Evolutionary conservation across 1,140 invertebrate genomes (phyloP), one percentile per base, ranked within the genome.

Genomic region (Drosophila yakuba): DNA sequence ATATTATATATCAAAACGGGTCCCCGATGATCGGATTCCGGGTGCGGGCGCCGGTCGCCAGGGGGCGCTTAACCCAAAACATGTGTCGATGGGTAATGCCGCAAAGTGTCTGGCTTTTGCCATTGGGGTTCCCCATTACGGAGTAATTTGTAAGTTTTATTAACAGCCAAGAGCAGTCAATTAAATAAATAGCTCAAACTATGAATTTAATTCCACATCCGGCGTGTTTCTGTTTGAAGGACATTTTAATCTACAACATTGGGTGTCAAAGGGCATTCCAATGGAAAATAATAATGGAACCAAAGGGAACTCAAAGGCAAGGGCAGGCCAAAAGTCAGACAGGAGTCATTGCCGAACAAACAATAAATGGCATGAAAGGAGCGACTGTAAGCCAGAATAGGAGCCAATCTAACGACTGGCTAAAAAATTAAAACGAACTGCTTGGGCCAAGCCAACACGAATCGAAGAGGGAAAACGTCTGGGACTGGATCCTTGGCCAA

Each of bases 1-100:
- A 89, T 88, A 89, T 88, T 89, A 80, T 88, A 78, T 80, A 84
- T 85, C 78, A 81, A 74, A 84, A 80, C 62, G 62, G 63, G 80
- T 68, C 72, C 72, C 71, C 73, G 62, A 52, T 71, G 74, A 20
- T 20, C 20, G 20, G 17, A 17, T 17, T 17, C 12, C 67, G 28
- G 23, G 4, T 25, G 23, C 23, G 3, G 23, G 23, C 4, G 44
- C 45, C 35, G 59, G 41, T 10, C 67, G 38, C 68, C 39, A 23
- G 71, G 60, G 60, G 72, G 60, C 60, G 61, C 61, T 75, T 75
- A 66, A 71, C 68, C 68, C 36, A 41, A 72, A 71, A 72, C 68
- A 72, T 72, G 52, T 72, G 64, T 71, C 64, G n/a, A 39, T 41
- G 51, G 50, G n/a, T 23, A 25, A 28, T 17, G 35, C 50, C 63